Conservation (phyloP, 2,888 invertebrate species). For the Calameuta idolon region DNA sequence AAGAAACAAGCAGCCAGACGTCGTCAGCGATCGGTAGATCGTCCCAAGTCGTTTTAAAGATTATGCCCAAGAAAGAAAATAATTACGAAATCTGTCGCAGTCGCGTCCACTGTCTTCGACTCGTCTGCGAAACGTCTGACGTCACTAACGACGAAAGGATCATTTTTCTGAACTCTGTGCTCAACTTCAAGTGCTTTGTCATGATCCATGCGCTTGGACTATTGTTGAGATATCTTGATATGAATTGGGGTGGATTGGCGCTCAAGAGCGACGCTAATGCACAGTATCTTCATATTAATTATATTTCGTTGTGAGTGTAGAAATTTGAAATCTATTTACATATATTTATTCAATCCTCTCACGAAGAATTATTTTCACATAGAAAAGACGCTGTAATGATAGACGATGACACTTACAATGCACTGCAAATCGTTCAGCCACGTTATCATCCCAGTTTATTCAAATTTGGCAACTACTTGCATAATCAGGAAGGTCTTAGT, state of each 20-base stretch:
- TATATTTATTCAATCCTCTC: neutral
- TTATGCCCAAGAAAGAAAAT: constrained; percentile 73
- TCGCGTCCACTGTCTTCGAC: constrained; percentile 70
- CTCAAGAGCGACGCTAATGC: constrained; percentile 69
- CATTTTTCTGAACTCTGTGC: constrained; percentile 72
- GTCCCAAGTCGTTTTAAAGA: constrained; percentile 69
- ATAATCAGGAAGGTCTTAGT: constrained; percentile 78
- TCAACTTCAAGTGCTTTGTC: constrained; percentile 74
- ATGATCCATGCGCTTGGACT: constrained; percentile 80
- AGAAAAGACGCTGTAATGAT: constrained; percentile 79
- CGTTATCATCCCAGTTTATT: constrained; percentile 81
- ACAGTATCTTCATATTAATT: constrained; percentile 70
- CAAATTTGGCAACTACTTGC: constrained; percentile 74
- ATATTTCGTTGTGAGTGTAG: constrained; percentile 73
- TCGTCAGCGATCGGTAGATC: constrained; percentile 39
- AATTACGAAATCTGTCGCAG: constrained; percentile 72
- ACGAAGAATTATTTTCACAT: neutral
- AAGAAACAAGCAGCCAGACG: constrained; percentile 57
- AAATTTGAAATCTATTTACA: neutral
- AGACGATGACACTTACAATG: constrained; percentile 79
- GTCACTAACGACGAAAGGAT: constrained; percentile 70
- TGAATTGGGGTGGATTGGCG: constrained; percentile 71
- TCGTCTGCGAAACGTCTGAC: constrained; percentile 71
- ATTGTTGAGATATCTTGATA: constrained; percentile 78
- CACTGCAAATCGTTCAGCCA: constrained; percentile 82